phyloP scores from a whole-genome alignment of 2,113 vertebrate species.

The Phalacrocorax brasilianus region DNA sequence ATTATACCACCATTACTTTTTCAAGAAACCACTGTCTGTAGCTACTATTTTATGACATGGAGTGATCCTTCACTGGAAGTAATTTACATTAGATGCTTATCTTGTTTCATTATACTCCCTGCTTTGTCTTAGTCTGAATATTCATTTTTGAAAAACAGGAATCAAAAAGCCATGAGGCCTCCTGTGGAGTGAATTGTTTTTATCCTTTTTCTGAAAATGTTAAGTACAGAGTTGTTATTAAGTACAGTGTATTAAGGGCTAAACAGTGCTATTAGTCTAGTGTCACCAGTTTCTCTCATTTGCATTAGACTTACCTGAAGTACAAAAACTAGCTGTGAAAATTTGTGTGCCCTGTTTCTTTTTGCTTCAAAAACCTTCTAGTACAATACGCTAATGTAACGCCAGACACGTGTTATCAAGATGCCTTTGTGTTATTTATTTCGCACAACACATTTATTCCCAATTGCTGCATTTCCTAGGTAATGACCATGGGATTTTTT shows the following conservation, averaged over 20 bases:
- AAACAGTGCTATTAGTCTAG: conserved; percentile 7
- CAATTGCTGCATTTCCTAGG: neutral
- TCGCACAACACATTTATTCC: neutral
- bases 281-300: neutral
- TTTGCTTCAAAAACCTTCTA: neutral
- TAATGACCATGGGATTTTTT: neutral
- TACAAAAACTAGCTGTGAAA: neutral
- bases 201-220: neutral
- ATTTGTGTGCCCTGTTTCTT: neutral
- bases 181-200: neutral
- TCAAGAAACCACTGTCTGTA: neutral
- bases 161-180: neutral
- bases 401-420: neutral
- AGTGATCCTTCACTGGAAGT: neutral
- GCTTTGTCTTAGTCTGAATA: neutral
- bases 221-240: neutral
- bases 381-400: neutral
- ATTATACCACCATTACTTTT: neutral
- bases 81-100: neutral
- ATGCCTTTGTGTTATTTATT: neutral
- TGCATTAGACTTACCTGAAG: conserved; percentile 5
- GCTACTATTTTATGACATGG: neutral
- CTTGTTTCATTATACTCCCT: neutral
- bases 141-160: neutral
- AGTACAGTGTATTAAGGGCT: neutral